Percentiles rank a stretch among this genome's conserved stretches.
These are phyloP conservation scores for Harpalus rubripes DNA, from an alignment of 2,888 invertebrate genomes.

Conservation along the genomic window DNA sequence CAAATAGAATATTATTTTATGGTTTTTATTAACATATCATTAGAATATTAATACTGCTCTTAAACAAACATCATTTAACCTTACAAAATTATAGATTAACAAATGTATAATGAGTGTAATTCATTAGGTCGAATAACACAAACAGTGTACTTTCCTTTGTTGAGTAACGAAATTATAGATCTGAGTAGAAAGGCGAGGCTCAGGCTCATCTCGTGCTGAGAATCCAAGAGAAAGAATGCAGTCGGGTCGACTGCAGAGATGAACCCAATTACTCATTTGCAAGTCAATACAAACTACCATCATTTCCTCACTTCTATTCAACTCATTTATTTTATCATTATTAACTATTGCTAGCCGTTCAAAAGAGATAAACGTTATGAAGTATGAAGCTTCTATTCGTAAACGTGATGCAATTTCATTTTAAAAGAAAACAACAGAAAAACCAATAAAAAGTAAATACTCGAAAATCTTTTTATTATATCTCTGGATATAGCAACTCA, in stretches of 20 bases:
- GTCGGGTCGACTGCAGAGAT: neutral
- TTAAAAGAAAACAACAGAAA: too few relatives aligned
- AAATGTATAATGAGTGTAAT: slow-evolving; percentile 25
- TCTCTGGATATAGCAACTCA: too few relatives aligned
- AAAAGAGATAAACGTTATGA: too few relatives aligned
- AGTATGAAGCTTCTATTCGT: too few relatives aligned
- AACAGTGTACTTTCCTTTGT: slow-evolving; percentile 45
- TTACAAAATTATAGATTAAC: slow-evolving; percentile 17
- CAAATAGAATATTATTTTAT: too few relatives aligned
- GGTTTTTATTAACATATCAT: too few relatives aligned
- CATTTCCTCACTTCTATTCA: neutral
- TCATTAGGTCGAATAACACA: slow-evolving; percentile 20
- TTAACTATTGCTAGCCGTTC: too few relatives aligned
- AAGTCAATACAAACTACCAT: slow-evolving; percentile 11
- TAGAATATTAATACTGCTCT: neutral
- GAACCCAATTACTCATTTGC: slow-evolving; percentile 31
- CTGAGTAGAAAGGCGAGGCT: slow-evolving; percentile 38
- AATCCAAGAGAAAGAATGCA: slow-evolving; percentile 37
- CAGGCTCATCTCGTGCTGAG: slow-evolving; percentile 10
- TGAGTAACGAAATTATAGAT: slow-evolving; percentile 42
- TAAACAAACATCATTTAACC: neutral
- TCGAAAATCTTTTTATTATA: too few relatives aligned
- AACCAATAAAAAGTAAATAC: too few relatives aligned
- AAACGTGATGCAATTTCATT: too few relatives aligned
- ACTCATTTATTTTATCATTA: too few relatives aligned